A percentile compares a stretch with the other conserved stretches of the same genome.
These are phyloP conservation scores for Hyperoplus immaculatus DNA, from an alignment of 2,797 vertebrate species.

Conservation along the genomic window DNA sequence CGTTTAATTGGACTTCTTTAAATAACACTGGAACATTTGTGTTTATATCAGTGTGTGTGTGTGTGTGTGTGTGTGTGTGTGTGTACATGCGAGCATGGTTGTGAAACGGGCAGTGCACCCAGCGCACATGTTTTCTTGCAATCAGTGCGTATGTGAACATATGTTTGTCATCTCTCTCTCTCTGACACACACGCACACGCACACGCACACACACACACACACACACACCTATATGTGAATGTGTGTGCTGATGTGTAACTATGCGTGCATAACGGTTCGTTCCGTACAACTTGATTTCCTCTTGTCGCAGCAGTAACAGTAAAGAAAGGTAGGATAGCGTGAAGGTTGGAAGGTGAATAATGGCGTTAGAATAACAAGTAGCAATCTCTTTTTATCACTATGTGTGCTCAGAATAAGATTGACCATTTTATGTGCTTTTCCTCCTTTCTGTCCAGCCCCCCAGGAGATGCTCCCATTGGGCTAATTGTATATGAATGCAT, in stretches of 20 bases:
- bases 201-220: neutral
- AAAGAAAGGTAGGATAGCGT: constrained; percentile 3
- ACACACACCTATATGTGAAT: neutral
- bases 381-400: constrained; percentile 13
- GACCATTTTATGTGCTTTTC: neutral
- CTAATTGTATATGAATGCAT: neutral
- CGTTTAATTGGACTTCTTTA: constrained; percentile 84
- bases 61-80: constrained; percentile 1
- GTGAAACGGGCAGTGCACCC: neutral
- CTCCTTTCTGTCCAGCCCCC: neutral
- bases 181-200: neutral
- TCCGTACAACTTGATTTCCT: constrained; percentile 22
- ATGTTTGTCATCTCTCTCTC: constrained; percentile 15
- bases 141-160: constrained; percentile 14
- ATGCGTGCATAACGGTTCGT: neutral
- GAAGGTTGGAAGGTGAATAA: constrained; percentile 14
- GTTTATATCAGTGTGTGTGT: constrained; percentile 6
- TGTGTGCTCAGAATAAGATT: neutral
- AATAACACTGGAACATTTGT: constrained; percentile 74
- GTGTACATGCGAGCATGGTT: neutral
- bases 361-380: neutral
- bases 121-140: neutral
- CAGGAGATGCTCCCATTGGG: neutral
- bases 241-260: neutral
- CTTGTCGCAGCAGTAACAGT: constrained; percentile 11